These are phyloP conservation scores for Stenolophus ochropezus DNA, from an alignment of 2,888 invertebrate species.

Conservation along the genomic window DNA sequence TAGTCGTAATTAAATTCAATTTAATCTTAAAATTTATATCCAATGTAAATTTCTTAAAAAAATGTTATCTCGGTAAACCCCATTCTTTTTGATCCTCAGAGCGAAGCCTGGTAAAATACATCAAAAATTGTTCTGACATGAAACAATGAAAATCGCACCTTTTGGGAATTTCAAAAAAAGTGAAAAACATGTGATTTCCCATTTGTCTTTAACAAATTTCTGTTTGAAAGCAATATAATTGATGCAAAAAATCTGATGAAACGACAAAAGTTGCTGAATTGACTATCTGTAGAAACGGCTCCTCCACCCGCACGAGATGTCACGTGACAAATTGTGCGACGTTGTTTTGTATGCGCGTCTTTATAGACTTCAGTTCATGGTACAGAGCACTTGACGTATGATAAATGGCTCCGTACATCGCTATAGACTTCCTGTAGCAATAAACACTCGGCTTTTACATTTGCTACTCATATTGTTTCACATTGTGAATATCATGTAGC, in stretches of 20 bases:
- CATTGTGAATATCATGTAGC: not conserved
- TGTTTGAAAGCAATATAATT: not conserved
- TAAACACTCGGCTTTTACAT: slow-evolving; percentile 23
- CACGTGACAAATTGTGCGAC: slow-evolving; percentile 30
- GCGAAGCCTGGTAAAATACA: no score
- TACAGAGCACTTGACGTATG: slow-evolving; percentile 28
- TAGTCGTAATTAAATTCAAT: no score
- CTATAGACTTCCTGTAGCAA: slow-evolving; percentile 25
- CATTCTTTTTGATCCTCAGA: no score
- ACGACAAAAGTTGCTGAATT: not conserved
- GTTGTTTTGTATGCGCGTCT: slow-evolving; percentile 19
- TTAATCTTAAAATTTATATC: no score
- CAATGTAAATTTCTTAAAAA: no score
- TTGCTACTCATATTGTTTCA: slow-evolving; percentile 21
- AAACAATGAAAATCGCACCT: no score
- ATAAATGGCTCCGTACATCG: slow-evolving; percentile 17
- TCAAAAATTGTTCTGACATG: no score
- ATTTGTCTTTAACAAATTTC: no score
- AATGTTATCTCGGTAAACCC: no score
- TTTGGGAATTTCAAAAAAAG: no score
- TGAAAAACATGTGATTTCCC: no score
- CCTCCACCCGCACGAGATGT: slow-evolving; percentile 5
- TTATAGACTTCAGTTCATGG: slow-evolving; percentile 31
- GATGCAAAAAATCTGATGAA: not conserved
- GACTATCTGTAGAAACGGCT: not conserved